Percentiles rank a stretch among this genome's conserved stretches.
Evolutionary conservation across 2,113 vertebrate genomes (phyloP).

Genomic region (Podarcis cretensis): DNA sequence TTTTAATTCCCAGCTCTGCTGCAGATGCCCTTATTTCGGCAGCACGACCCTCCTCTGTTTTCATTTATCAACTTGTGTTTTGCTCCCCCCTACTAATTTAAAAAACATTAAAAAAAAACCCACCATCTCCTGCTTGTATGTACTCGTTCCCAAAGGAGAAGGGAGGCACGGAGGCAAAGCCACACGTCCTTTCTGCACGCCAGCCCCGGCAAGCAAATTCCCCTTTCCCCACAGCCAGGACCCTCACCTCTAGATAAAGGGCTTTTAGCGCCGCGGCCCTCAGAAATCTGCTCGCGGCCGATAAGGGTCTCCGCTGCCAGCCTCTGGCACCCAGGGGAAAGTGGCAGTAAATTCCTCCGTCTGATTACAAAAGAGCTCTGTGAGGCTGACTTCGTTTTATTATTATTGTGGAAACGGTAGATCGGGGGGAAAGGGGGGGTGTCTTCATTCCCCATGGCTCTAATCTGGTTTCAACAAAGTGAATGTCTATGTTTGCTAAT

Average conservation of each 20-base stretch:
- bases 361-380: constrained; percentile 46
- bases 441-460: neutral
- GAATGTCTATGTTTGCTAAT: neutral
- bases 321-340: neutral
- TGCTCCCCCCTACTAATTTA: neutral
- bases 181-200: neutral
- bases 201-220: neutral
- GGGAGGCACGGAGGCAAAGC: neutral
- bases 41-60: neutral
- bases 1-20: neutral
- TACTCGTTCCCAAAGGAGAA: neutral
- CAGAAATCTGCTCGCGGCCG: constrained; percentile 65
- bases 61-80: neutral
- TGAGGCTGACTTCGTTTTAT: constrained; percentile 24
- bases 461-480: neutral
- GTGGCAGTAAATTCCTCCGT: neutral
- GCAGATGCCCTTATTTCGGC: neutral
- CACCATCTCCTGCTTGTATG: no score
- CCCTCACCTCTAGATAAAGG: constrained; percentile 70
- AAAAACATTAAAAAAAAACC: neutral
- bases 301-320: constrained; percentile 62
- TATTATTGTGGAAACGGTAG: constrained; percentile 36
- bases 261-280: constrained; percentile 45
- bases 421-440: neutral
- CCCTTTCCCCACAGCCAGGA: constrained; percentile 64